phyloP scores from a whole-genome alignment of 2,888 invertebrate genomes.

The Encarsia formosa region DNA sequence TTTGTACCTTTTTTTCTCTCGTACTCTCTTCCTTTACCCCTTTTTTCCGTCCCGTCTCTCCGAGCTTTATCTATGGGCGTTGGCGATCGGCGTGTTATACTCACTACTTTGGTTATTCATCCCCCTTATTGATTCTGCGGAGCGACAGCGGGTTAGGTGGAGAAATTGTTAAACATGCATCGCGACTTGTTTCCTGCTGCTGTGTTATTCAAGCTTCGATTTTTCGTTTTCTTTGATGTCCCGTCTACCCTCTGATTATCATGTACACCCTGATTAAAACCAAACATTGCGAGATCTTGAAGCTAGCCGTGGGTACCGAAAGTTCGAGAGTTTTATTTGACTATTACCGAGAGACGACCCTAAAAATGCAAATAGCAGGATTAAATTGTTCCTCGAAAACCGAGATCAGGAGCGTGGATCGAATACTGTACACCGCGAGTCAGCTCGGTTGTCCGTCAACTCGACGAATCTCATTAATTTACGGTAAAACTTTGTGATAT shows the following conservation, averaged over 20 bases:
- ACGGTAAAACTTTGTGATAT: constrained; percentile 31
- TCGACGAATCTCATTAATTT: constrained; percentile 29
- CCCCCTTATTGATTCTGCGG: constrained; percentile 23
- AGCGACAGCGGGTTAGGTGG: no score
- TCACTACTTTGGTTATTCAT: constrained; percentile 21
- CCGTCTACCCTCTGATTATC: constrained; percentile 7
- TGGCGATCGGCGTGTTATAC: constrained; percentile 17
- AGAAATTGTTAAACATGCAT: constrained; percentile 24
- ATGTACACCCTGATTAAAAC: constrained; percentile 10
- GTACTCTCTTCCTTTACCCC: constrained; percentile 1
- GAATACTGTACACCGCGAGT: no score
- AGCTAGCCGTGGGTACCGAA: no score
- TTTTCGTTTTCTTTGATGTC: constrained; percentile 19
- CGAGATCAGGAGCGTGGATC: no score
- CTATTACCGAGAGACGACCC: no score
- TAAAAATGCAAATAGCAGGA: no score
- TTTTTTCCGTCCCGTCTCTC: not conserved
- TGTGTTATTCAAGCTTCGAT: constrained; percentile 15
- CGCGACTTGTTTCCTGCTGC: constrained; percentile 24
- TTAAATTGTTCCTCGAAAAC: no score
- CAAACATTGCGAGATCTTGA: no score
- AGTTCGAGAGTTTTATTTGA: no score
- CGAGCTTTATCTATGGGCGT: not conserved
- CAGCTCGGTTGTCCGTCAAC: no score
- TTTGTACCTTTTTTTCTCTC: constrained; percentile 3